Conservation (phyloP, 2,113 vertebrate genomes). For the Xyrauchen texanus region DNA sequence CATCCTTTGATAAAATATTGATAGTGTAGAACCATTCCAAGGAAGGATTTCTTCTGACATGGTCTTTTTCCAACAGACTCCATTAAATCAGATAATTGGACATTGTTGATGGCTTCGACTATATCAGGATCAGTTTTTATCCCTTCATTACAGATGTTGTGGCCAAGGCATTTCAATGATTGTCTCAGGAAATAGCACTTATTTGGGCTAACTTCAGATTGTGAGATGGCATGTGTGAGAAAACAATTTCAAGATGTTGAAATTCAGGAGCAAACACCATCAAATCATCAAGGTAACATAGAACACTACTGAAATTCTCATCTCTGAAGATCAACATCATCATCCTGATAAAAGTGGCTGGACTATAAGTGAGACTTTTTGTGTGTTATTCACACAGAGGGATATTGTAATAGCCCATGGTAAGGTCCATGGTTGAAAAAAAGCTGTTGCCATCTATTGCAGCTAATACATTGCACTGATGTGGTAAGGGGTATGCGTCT, state of each 20-base stretch:
- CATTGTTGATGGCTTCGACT: no score
- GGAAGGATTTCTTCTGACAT: no score
- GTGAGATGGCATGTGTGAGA: neutral
- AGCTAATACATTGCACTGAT: slow-evolving; percentile 13
- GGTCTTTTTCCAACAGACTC: no score
- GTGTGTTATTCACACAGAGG: neutral
- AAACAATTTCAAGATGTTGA: slow-evolving; percentile 11
- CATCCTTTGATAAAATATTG: neutral
- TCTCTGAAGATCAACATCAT: slow-evolving; percentile 20
- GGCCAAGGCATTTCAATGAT: no score
- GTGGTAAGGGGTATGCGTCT: slow-evolving; percentile 20
- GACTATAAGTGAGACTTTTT: slow-evolving; percentile 14
- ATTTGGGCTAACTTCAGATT: neutral
- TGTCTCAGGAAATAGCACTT: no score
- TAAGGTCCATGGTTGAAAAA: slow-evolving; percentile 15
- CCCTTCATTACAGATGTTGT: no score
- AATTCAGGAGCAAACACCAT: slow-evolving; percentile 24
- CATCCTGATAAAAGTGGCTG: slow-evolving; percentile 18
- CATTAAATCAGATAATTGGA: no score
- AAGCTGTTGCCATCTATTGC: neutral
- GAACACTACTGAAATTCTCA: slow-evolving; percentile 15
- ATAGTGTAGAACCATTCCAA: no score
- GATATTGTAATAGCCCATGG: slow-evolving; percentile 5
- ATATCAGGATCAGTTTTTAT: no score
- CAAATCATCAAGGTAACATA: slow-evolving; percentile 24